phyloP scores from a whole-genome alignment of 2,113 vertebrate species.

The Callithrix jacchus region DNA sequence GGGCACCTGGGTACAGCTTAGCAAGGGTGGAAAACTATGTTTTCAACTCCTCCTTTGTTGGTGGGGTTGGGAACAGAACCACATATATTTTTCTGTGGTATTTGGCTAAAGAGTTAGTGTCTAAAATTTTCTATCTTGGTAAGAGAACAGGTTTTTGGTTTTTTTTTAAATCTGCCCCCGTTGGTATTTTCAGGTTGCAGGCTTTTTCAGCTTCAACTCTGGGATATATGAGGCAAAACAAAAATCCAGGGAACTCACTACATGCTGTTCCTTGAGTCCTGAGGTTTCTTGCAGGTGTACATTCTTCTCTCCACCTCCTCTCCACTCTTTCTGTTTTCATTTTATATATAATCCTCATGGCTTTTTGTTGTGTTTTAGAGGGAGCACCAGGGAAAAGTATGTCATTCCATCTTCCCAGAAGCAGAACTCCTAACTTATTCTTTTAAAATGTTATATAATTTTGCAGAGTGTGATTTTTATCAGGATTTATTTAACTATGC shows the following conservation, averaged over 20 bases:
- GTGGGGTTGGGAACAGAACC: background rate
- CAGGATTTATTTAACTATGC: constrained; percentile 4
- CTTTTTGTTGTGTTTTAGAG: background rate
- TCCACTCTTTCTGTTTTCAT: background rate
- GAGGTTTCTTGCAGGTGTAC: background rate
- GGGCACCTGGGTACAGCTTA: background rate
- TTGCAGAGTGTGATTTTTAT: background rate
- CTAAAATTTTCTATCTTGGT: background rate
- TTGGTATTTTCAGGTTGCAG: background rate
- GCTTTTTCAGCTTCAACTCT: constrained; percentile 1
- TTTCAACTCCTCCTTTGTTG: background rate
- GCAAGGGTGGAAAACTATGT: background rate
- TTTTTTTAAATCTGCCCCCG: background rate
- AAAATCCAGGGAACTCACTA: background rate
- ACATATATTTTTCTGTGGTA: background rate
- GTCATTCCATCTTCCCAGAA: background rate
- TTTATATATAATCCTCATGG: background rate
- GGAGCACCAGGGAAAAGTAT: background rate
- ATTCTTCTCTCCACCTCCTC: background rate
- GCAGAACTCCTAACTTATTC: constrained; percentile 7
- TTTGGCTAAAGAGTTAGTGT: background rate
- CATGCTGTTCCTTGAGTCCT: background rate
- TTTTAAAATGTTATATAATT: background rate
- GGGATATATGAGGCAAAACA: background rate
- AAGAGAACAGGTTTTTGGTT: background rate